Evolutionary conservation across 2,113 vertebrate genomes (phyloP).

Genomic region (Ibidorhyncha struthersii): DNA sequence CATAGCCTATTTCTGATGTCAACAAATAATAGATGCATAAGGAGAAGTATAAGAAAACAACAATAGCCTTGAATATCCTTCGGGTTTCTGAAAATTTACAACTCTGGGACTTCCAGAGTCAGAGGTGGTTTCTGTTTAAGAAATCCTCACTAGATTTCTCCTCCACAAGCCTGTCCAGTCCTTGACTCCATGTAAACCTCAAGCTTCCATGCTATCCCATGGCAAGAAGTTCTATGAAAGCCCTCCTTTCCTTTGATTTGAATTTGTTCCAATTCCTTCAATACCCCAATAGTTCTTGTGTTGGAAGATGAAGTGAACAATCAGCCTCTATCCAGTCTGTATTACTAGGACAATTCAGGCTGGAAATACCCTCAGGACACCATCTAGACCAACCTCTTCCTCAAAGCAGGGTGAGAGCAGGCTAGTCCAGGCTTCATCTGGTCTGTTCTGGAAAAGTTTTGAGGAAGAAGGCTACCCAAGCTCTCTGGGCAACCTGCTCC

Average conservation of each 20-base stretch:
- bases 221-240: background rate
- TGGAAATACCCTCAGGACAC: background rate
- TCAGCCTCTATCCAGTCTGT: background rate
- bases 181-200: background rate
- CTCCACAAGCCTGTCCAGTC: background rate
- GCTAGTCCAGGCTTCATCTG: background rate
- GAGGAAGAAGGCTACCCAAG: background rate
- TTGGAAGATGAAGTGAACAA: background rate
- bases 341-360: background rate
- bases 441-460: background rate
- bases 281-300: background rate
- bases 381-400: background rate
- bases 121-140: background rate
- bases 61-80: background rate
- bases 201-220: background rate
- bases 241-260: background rate
- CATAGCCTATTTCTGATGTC: background rate
- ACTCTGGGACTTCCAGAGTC: background rate
- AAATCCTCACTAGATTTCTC: background rate
- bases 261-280: background rate
- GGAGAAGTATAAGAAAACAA: background rate
- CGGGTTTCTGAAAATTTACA: background rate
- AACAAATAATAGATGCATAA: background rate
- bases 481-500: background rate
- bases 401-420: background rate